Conservation (phyloP, 2,797 vertebrate genomes). For the Typhlichthys subterraneus region DNA sequence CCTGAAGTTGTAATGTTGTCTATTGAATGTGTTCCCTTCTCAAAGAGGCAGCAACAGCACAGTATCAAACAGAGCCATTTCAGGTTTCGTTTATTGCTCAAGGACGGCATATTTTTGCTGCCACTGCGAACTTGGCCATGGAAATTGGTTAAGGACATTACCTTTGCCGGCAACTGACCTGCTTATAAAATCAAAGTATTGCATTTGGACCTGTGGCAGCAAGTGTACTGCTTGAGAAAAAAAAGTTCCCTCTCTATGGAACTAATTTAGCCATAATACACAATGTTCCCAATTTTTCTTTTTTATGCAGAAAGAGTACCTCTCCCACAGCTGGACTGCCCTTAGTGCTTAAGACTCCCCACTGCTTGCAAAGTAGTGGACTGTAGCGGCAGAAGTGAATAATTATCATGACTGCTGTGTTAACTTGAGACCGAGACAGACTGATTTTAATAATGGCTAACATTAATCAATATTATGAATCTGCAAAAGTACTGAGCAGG, state of each 20-base stretch:
- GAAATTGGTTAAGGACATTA: neutral
- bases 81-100: too few relatives aligned
- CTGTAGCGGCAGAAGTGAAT: constrained; percentile 8
- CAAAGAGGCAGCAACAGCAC: too few relatives aligned
- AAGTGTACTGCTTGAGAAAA: constrained; percentile 24
- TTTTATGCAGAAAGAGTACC: constrained; percentile 33
- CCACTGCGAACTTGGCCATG: neutral
- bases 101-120: constrained; percentile 10
- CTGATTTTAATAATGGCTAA: too few relatives aligned
- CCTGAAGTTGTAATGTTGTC: too few relatives aligned
- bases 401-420: too few relatives aligned
- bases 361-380: constrained; percentile 42
- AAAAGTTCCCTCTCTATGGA: constrained; percentile 24
- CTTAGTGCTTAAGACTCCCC: constrained; percentile 3
- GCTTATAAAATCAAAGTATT: constrained; percentile 17
- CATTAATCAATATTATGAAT: too few relatives aligned
- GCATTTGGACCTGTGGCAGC: constrained; percentile 2
- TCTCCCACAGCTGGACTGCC: neutral
- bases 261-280: constrained; percentile 39
- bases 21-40: too few relatives aligned
- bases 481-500: too few relatives aligned
- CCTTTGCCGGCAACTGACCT: neutral
- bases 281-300: constrained; percentile 20
- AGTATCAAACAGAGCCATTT: too few relatives aligned
- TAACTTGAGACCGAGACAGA: too few relatives aligned